Conservation (phyloP, 1,140 invertebrate genomes). For the Chrysomallon squamiferum region DNA sequence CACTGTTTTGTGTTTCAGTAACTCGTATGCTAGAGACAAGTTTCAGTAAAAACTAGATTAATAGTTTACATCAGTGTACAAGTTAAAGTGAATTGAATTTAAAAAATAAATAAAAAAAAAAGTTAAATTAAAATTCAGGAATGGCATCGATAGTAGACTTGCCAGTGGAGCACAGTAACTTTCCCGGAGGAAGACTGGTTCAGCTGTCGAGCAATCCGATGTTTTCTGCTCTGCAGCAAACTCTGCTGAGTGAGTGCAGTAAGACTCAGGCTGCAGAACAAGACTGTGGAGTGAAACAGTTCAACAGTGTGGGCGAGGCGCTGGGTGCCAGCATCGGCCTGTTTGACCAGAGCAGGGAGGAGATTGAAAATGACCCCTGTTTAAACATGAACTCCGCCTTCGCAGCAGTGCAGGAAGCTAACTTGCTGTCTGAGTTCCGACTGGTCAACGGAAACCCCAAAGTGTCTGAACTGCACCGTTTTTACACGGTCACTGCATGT, state of each 20-base stretch:
- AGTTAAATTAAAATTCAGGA: too few species aligned
- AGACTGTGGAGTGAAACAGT: not conserved
- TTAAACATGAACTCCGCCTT: constrained; percentile 20
- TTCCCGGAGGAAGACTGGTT: not conserved
- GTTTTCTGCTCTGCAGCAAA: constrained; percentile 7
- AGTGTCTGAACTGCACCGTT: constrained; percentile 37
- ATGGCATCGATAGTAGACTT: constrained; percentile 26
- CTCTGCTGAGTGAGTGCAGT: constrained; percentile 20
- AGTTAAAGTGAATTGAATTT: too few species aligned
- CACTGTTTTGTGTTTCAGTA: too few species aligned
- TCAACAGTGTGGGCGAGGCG: too few species aligned
- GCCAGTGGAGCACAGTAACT: not conserved
- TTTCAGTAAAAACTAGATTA: too few species aligned
- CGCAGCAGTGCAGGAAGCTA: constrained; percentile 41
- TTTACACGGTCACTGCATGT: constrained; percentile 35
- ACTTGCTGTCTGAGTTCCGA: constrained; percentile 39
- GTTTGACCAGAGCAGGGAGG: too few species aligned
- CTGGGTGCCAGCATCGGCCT: too few species aligned
- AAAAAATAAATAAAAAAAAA: too few species aligned
- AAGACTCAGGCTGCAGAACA: not conserved
- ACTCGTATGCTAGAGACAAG: too few species aligned
- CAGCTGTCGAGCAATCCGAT: constrained; percentile 9
- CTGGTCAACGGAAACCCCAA: constrained; percentile 25
- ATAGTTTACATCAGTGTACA: too few species aligned
- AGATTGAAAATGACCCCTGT: not conserved